Conservation (phyloP, 2,113 vertebrate genomes). For the Sinocyclocheilus anshuiensis region DNA sequence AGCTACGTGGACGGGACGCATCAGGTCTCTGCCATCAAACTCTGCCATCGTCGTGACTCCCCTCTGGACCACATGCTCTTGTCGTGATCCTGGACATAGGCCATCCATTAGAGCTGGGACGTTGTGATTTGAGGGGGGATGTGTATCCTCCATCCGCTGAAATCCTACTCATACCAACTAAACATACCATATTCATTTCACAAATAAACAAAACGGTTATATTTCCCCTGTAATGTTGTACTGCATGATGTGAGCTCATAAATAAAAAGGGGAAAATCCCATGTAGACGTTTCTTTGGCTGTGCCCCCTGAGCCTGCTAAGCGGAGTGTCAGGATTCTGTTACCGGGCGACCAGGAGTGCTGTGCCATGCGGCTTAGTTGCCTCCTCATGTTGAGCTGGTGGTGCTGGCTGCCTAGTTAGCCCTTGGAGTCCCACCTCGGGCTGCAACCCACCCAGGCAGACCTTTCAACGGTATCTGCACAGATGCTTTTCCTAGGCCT, state of each 20-base stretch:
- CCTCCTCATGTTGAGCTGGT: constrained; percentile 38
- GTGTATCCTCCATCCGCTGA: neutral
- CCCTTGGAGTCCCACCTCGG: constrained; percentile 18
- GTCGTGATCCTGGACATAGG: neutral
- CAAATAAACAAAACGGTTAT: constrained; percentile 43
- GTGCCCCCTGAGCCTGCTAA: constrained; percentile 63
- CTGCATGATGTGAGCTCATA: constrained; percentile 38
- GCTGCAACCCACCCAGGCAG: constrained; percentile 16
- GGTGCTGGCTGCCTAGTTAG: constrained; percentile 12
- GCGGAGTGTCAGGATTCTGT: constrained; percentile 67
- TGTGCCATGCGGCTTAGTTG: constrained; percentile 48
- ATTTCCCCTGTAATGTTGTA: constrained; percentile 34
- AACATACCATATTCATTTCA: constrained; percentile 26
- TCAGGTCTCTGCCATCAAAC: neutral
- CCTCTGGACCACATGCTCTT: neutral
- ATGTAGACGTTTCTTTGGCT: constrained; percentile 55
- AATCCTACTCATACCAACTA: neutral
- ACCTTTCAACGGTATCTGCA: neutral
- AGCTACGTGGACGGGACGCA: neutral
- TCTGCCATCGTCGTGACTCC: neutral
- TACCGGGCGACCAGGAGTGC: constrained; percentile 76
- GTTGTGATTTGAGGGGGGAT: neutral
- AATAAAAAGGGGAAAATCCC: constrained; percentile 51
- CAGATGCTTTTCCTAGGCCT: constrained; percentile 9
- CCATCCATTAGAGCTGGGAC: neutral